Conservation (phyloP, 2,888 invertebrate species). For the Norana najaformis region DNA sequence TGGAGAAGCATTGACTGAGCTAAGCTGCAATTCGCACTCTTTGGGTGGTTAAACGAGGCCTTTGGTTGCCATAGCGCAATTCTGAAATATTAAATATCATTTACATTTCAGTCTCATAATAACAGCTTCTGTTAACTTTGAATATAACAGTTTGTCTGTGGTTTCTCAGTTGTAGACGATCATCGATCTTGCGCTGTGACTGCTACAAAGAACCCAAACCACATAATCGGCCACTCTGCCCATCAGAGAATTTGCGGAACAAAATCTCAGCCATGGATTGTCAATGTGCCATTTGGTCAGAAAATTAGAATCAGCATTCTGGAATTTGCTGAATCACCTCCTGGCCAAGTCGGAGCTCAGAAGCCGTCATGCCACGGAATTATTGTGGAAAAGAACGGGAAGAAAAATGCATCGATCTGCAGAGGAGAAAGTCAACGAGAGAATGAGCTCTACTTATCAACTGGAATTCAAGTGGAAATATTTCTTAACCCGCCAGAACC, state of each 20-base stretch:
- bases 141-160: neutral
- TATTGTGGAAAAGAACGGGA: neutral
- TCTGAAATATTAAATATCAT: neutral
- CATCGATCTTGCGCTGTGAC: conserved; percentile 6
- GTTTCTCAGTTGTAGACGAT: conserved; percentile 5
- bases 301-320: neutral
- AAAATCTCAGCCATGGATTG: neutral
- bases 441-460: neutral
- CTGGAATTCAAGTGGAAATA: neutral
- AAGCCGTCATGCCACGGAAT: neutral
- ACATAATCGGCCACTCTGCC: neutral
- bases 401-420: neutral
- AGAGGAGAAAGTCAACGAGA: neutral
- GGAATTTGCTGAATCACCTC: neutral
- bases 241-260: neutral
- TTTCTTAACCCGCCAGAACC: neutral
- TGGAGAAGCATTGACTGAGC: too few species aligned
- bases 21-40: too few species aligned
- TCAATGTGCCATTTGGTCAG: neutral
- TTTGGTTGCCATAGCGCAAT: neutral
- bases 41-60: neutral
- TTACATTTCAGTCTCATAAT: neutral
- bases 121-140: neutral
- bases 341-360: neutral
- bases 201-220: neutral